phyloP scores from a whole-genome alignment of 2,797 vertebrate genomes.

The Scleropages formosus region DNA sequence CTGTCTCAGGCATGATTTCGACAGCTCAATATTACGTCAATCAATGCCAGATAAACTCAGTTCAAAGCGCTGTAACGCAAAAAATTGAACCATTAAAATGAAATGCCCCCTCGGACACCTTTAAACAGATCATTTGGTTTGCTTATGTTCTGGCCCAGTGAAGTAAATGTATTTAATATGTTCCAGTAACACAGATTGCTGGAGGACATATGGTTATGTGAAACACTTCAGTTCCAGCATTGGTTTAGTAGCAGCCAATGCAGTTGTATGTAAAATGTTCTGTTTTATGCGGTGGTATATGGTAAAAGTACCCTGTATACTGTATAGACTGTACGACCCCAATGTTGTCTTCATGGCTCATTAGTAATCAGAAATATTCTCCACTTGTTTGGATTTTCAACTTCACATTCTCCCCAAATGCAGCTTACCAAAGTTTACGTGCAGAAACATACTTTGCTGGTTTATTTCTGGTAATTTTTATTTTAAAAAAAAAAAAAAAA shows the following conservation, averaged over 20 bases:
- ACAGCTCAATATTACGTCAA: too few species aligned
- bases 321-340: neutral
- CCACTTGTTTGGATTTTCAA: neutral
- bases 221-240: neutral
- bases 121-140: too few species aligned
- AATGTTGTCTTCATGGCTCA: neutral
- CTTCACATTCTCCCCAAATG: neutral
- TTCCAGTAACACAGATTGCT: neutral
- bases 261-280: neutral
- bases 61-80: too few species aligned
- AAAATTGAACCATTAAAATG: too few species aligned
- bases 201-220: neutral
- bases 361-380: neutral
- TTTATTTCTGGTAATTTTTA: neutral
- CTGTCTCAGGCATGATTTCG: too few species aligned
- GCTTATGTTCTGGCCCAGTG: too few species aligned
- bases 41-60: too few species aligned
- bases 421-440: slow-evolving; percentile 1
- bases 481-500: neutral
- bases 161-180: too few species aligned
- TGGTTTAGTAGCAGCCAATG: neutral
- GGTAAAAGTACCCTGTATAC: neutral
- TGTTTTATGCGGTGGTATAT: neutral
- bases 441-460: neutral
- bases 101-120: too few species aligned